Evolutionary conservation across 2,888 invertebrate genomes (phyloP).

Genomic region (Tenthredo distinguenda): DNA sequence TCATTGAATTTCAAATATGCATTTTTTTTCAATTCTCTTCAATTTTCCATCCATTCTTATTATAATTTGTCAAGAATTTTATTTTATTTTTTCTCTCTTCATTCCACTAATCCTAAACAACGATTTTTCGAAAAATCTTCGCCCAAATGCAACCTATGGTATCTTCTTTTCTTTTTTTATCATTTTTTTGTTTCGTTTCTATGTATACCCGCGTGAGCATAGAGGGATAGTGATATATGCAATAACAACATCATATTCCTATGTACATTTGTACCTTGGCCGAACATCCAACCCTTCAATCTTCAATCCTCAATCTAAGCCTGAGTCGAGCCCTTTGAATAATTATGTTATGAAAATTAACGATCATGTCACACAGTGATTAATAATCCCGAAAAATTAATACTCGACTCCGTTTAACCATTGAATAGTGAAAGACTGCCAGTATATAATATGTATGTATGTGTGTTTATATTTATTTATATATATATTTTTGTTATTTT

Average conservation of each 20-base stretch:
- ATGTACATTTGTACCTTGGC: constrained; percentile 78
- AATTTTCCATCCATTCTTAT: neutral
- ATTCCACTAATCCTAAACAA: neutral
- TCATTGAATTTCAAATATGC: neutral
- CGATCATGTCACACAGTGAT: neutral
- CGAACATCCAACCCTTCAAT: constrained; percentile 70
- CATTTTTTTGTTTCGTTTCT: neutral
- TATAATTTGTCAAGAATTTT: neutral
- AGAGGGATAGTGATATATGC: constrained; percentile 65
- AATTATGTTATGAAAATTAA: neutral
- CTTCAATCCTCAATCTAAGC: neutral
- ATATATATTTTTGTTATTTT: constrained; percentile 27
- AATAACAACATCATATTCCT: constrained; percentile 74
- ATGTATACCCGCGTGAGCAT: constrained; percentile 55
- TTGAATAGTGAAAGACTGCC: neutral
- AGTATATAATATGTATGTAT: neutral
- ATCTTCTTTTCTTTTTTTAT: constrained; percentile 43
- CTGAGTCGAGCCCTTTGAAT: neutral
- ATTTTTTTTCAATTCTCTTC: neutral
- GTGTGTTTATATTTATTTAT: neutral
- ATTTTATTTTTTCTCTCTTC: neutral
- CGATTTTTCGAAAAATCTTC: neutral
- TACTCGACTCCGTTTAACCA: constrained; percentile 49
- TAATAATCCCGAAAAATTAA: neutral
- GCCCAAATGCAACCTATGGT: constrained; percentile 51